These are phyloP conservation scores for Brachyopa scutellaris DNA, from an alignment of 2,888 invertebrate genomes.

Conservation along the genomic window DNA sequence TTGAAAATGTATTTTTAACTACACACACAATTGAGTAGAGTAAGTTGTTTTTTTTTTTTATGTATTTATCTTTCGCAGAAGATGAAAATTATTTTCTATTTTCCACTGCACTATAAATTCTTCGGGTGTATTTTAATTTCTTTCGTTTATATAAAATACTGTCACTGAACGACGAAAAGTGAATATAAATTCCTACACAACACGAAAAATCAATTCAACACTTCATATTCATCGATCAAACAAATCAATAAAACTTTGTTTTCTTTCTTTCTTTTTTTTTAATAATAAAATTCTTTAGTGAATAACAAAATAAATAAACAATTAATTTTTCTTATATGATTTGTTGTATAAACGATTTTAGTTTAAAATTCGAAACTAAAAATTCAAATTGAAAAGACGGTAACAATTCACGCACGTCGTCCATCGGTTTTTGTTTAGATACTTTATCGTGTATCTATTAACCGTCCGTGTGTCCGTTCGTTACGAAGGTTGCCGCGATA, in stretches of 20 bases:
- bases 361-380: conserved; percentile 66
- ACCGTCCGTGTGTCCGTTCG: conserved; percentile 51
- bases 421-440: conserved; percentile 32
- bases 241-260: conserved; percentile 55
- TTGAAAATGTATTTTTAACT: conserved; percentile 55
- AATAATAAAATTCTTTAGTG: not conserved
- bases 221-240: conserved; percentile 62
- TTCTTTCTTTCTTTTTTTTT: not conserved
- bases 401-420: conserved; percentile 48
- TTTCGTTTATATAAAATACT: too few species aligned
- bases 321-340: not conserved
- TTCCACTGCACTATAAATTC: conserved; percentile 31
- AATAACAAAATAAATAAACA: conserved; percentile 31
- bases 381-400: conserved; percentile 67
- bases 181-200: conserved; percentile 44
- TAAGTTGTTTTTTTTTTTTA: conserved; percentile 17
- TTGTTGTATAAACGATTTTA: conserved; percentile 12
- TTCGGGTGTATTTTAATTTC: too few species aligned
- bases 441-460: conserved; percentile 9
- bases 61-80: conserved; percentile 14
- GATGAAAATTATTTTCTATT: too few species aligned
- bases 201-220: conserved; percentile 38
- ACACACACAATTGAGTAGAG: conserved; percentile 10
- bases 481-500: conserved; percentile 70
- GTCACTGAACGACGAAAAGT: conserved; percentile 35